A percentile compares a stretch with the other conserved stretches of the same genome.
phyloP scores from a whole-genome alignment of 2,797 vertebrate genomes.

The Hyperoplus immaculatus region DNA sequence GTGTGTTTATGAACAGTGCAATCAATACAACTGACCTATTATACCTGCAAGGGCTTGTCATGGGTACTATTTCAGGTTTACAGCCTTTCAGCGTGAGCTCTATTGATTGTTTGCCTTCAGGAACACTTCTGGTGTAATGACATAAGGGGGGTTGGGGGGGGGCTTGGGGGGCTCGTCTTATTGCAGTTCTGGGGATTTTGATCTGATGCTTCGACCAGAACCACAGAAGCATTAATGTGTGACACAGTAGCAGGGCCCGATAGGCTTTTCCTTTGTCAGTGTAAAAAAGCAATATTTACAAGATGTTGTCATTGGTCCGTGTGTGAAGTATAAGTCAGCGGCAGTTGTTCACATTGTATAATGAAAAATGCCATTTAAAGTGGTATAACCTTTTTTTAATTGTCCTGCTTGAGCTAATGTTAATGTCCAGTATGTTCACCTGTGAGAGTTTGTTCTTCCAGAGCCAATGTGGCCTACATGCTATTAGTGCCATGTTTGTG shows the following conservation, averaged over 20 bases:
- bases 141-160: constrained; percentile 36
- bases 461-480: too few relatives aligned
- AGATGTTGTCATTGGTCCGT: not conserved
- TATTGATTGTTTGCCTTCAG: constrained; percentile 80
- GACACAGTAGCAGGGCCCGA: constrained; percentile 8
- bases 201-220: constrained; percentile 37
- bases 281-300: constrained; percentile 36
- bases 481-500: too few relatives aligned
- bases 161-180: constrained; percentile 42
- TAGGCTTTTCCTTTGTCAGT: constrained; percentile 7
- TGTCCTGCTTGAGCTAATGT: too few relatives aligned
- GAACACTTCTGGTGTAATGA: constrained; percentile 72
- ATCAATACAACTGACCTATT: constrained; percentile 83
- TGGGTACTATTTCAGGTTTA: constrained; percentile 82
- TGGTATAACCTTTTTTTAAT: too few relatives aligned
- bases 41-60: constrained; percentile 79
- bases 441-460: too few relatives aligned
- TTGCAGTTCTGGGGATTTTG: constrained; percentile 61
- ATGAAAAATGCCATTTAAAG: too few relatives aligned
- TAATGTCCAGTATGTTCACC: too few relatives aligned
- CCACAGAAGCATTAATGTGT: constrained; percentile 47
- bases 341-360: too few relatives aligned
- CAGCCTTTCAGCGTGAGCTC: constrained; percentile 74
- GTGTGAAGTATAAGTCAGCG: too few relatives aligned
- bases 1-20: constrained; percentile 79